A percentile compares a stretch with the other conserved stretches of the same genome.
These are phyloP conservation scores for Coelopa frigida DNA, from an alignment of 1,140 invertebrate genomes.

Conservation along the genomic window DNA sequence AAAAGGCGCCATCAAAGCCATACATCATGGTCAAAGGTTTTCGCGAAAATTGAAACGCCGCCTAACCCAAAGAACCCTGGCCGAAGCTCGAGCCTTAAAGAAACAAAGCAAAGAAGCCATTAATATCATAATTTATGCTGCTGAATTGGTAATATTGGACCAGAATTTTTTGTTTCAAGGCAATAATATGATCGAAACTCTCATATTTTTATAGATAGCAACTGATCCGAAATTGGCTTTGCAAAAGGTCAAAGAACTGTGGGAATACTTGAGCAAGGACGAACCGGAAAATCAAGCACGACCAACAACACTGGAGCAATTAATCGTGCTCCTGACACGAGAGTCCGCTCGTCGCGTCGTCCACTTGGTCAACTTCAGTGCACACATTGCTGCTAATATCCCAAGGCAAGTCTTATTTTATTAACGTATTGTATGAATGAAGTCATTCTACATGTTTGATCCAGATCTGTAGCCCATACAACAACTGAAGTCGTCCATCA, in stretches of 20 bases:
- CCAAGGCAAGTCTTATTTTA: constrained; percentile 46
- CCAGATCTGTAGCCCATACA: constrained; percentile 33
- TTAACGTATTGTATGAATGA: neutral
- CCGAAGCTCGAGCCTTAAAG: constrained; percentile 66
- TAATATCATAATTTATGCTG: constrained; percentile 64
- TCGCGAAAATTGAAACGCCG: constrained; percentile 61
- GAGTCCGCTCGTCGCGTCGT: constrained; percentile 68
- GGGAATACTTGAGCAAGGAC: constrained; percentile 60
- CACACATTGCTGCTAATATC: constrained; percentile 49
- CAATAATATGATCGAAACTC: neutral
- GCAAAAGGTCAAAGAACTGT: constrained; percentile 63
- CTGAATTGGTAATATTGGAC: constrained; percentile 55
- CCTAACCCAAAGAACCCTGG: constrained; percentile 63
- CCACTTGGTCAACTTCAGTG: constrained; percentile 64
- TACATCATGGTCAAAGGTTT: constrained; percentile 66
- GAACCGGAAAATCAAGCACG: constrained; percentile 77
- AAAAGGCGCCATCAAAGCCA: constrained; percentile 52
- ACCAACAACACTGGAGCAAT: constrained; percentile 65
- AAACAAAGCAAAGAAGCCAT: constrained; percentile 71
- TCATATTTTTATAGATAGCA: constrained; percentile 50
- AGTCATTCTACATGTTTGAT: neutral
- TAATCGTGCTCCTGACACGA: constrained; percentile 62
- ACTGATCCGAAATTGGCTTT: constrained; percentile 69
- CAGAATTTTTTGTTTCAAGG: neutral
- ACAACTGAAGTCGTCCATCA: constrained; percentile 36